A percentile compares a stretch with the other conserved stretches of the same genome.
Evolutionary conservation across 2,888 invertebrate species (phyloP).

Genomic region (Trachelus tabidus): DNA sequence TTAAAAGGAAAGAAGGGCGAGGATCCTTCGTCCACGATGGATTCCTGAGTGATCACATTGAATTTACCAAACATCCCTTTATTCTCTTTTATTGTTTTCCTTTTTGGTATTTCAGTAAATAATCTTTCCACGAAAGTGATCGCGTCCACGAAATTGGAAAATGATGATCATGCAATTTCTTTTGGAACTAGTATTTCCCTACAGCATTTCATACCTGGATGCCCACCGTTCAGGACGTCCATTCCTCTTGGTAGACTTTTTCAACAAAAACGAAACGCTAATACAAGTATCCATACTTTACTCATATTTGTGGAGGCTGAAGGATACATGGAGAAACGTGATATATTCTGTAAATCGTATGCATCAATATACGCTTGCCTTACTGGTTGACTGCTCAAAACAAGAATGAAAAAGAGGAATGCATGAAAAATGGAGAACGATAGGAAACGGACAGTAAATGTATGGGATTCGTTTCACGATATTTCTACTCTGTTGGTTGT

Average conservation of each 20-base stretch:
- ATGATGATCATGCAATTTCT: background rate
- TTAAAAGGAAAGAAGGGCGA: slow-evolving; percentile 70
- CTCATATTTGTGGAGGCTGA: background rate
- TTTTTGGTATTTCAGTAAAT: background rate
- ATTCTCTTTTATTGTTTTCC: background rate
- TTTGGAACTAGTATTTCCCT: background rate
- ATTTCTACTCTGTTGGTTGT: background rate
- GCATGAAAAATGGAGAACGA: background rate
- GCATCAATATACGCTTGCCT: slow-evolving; percentile 36
- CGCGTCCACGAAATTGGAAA: background rate
- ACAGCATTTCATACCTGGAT: background rate
- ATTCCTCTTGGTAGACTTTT: background rate
- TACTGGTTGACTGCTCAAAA: slow-evolving; percentile 47
- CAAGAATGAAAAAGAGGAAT: background rate
- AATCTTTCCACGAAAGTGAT: background rate
- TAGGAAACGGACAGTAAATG: background rate
- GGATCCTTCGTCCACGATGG: background rate
- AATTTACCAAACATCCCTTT: background rate
- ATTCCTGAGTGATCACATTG: background rate
- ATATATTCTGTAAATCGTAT: background rate
- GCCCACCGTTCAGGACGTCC: background rate
- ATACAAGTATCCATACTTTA: background rate
- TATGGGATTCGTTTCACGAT: background rate
- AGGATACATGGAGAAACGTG: background rate
- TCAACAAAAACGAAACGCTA: background rate